These are phyloP conservation scores for Raja brachyura DNA, from an alignment of 2,113 vertebrate species.

Conservation along the genomic window DNA sequence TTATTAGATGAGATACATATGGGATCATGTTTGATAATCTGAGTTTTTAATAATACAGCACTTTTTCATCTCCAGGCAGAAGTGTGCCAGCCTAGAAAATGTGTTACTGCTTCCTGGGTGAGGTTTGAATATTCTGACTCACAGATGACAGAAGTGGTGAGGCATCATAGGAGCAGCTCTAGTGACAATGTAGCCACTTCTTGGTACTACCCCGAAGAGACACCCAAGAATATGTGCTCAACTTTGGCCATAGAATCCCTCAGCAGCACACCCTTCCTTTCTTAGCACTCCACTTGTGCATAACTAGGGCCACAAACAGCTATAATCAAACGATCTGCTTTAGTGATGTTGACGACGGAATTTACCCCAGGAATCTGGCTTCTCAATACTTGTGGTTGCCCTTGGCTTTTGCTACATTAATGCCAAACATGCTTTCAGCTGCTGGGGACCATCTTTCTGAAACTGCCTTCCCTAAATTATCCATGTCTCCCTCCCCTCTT, in stretches of 20 bases:
- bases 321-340: too few relatives aligned
- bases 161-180: neutral
- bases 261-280: neutral
- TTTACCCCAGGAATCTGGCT: neutral
- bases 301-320: too few relatives aligned
- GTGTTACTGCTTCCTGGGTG: neutral
- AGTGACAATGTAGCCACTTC: neutral
- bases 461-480: neutral
- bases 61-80: neutral
- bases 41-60: neutral
- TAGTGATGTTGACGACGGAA: too few relatives aligned
- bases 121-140: neutral
- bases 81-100: neutral
- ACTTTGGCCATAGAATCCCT: neutral
- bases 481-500: neutral
- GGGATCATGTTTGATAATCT: too few relatives aligned
- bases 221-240: neutral
- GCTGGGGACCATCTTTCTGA: too few relatives aligned
- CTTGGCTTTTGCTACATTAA: neutral
- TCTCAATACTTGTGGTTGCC: neutral
- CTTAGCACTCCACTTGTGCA: neutral
- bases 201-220: neutral
- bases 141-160: neutral
- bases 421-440: neutral
- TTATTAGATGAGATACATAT: neutral